A percentile compares a stretch with the other conserved stretches of the same genome.
Conservation (phyloP, 2,113 vertebrate species). For the Gymnocephalus cernua region DNA sequence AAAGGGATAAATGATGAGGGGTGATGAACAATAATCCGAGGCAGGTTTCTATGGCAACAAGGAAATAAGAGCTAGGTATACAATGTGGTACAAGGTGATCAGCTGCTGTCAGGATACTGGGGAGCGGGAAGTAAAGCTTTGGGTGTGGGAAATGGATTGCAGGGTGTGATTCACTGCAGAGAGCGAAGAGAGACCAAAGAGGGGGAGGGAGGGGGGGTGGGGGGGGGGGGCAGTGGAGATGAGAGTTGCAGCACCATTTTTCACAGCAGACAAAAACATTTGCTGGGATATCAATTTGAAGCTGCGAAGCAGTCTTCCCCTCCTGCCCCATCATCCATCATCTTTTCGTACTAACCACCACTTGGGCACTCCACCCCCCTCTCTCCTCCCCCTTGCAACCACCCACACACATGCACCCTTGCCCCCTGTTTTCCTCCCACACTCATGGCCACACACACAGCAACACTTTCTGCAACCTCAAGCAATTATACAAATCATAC, state of each 20-base stretch:
- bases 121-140: slow-evolving; percentile 58
- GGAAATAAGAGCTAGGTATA: slow-evolving; percentile 66
- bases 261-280: slow-evolving; percentile 99
- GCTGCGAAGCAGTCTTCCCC: slow-evolving; percentile 90
- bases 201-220: slow-evolving; percentile 3
- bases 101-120: slow-evolving; percentile 58
- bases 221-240: slow-evolving; percentile 77
- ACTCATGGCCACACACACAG: slow-evolving; percentile 38
- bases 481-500: slow-evolving; percentile 31
- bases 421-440: slow-evolving; percentile 46
- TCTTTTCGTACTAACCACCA: slow-evolving; percentile 83
- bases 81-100: slow-evolving; percentile 63
- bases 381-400: slow-evolving; percentile 11
- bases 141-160: slow-evolving; percentile 73
- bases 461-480: slow-evolving; percentile 39
- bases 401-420: slow-evolving; percentile 28
- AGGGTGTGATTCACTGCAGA: slow-evolving; percentile 72
- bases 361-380: slow-evolving; percentile 49
- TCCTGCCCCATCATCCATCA: slow-evolving; percentile 98
- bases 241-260: slow-evolving; percentile 94
- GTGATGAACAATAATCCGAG: slow-evolving; percentile 61
- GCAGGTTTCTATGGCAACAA: slow-evolving; percentile 72
- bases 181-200: slow-evolving; percentile 46
- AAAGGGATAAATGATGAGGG: slow-evolving; percentile 51
- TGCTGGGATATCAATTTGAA: slow-evolving; percentile 97